Conservation (phyloP, 2,113 vertebrate genomes). For the Anarhynchus alexandrinus region DNA sequence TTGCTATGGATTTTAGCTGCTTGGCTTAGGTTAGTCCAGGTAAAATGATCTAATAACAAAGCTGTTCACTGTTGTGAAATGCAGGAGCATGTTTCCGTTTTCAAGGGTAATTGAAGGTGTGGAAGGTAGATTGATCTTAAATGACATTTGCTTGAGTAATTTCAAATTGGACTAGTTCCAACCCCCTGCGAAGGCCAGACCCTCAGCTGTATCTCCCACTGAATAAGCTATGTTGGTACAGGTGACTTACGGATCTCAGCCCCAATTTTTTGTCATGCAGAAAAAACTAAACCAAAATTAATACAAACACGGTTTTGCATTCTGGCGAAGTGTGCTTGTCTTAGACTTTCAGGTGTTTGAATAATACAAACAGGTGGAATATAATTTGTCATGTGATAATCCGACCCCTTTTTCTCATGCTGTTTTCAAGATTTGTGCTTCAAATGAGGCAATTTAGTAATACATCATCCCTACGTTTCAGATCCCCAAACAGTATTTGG, state of each 20-base stretch:
- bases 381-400: neutral
- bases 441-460: neutral
- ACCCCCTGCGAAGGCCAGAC: neutral
- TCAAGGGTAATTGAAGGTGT: neutral
- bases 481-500: neutral
- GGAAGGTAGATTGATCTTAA: neutral
- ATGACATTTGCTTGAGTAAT: neutral
- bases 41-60: neutral
- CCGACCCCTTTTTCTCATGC: neutral
- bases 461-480: neutral
- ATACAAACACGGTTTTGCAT: neutral
- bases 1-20: neutral
- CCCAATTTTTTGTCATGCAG: neutral
- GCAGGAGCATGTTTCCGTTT: neutral
- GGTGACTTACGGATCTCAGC: fast-evolving
- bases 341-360: neutral
- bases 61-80: neutral
- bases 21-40: neutral
- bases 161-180: neutral
- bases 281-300: neutral
- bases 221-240: neutral
- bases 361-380: neutral
- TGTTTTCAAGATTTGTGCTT: neutral
- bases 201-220: neutral
- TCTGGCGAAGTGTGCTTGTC: neutral